These are phyloP conservation scores for Aplysia californica DNA, from an alignment of 1,140 invertebrate genomes.

Conservation along the genomic window DNA sequence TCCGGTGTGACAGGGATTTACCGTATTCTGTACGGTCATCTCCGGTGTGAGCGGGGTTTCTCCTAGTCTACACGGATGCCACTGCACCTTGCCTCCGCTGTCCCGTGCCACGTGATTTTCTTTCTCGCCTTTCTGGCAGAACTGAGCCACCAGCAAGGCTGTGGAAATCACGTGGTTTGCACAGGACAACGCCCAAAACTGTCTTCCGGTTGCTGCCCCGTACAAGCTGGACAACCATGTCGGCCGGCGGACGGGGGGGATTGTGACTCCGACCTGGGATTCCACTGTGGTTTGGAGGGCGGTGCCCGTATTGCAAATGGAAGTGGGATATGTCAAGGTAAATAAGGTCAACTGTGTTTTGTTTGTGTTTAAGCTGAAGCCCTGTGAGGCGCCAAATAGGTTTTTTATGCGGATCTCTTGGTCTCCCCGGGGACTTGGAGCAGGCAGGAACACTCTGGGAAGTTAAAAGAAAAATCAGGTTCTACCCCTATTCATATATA, in stretches of 20 bases:
- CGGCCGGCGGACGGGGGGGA: background rate
- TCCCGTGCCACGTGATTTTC: slow-evolving; percentile 1
- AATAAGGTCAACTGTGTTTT: no score
- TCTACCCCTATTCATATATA: no score
- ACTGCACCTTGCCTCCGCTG: background rate
- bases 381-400: no score
- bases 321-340: slow-evolving; percentile 1
- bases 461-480: no score
- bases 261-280: slow-evolving; percentile 10
- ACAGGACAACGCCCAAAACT: background rate
- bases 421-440: no score
- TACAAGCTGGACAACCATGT: background rate
- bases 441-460: no score
- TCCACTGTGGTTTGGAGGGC: background rate
- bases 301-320: background rate
- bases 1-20: no score
- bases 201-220: slow-evolving; percentile 11
- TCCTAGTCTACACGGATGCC: background rate
- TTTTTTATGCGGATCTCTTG: no score
- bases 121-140: background rate
- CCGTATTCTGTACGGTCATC: no score
- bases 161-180: background rate
- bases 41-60: no score
- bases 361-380: no score
- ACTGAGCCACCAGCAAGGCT: background rate